Conservation (phyloP, 2,113 vertebrate species). For the Peromyscus polionotus region DNA sequence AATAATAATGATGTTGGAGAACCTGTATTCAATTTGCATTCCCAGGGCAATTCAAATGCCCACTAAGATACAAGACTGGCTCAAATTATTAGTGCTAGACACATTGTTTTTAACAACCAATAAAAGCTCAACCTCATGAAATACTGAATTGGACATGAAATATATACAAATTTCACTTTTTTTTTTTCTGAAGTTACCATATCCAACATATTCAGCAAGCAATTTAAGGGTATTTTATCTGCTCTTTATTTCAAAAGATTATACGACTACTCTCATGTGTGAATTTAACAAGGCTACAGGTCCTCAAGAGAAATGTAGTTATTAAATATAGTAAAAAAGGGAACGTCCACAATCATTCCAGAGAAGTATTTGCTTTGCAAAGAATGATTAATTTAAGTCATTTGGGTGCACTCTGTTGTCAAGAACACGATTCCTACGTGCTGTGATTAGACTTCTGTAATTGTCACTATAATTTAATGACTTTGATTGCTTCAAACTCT, state of each 20-base stretch:
- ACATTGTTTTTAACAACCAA: neutral
- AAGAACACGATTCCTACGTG: conserved; percentile 25
- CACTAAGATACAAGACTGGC: conserved; percentile 33
- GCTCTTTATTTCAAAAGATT: conserved; percentile 11
- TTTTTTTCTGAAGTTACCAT: conserved; percentile 22
- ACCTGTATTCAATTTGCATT: neutral
- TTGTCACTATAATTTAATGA: conserved; percentile 1
- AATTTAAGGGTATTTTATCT: conserved; percentile 9
- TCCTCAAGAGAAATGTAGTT: conserved; percentile 29
- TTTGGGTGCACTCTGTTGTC: neutral
- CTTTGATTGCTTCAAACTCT: conserved; percentile 15
- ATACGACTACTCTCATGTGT: conserved; percentile 22
- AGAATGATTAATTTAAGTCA: conserved; percentile 21
- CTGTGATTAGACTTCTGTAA: neutral
- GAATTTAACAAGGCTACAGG: conserved; percentile 17
- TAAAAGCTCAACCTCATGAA: neutral
- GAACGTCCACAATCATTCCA: neutral
- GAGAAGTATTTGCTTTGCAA: neutral
- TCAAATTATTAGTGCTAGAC: neutral
- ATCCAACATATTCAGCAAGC: neutral
- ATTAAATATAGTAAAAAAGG: neutral
- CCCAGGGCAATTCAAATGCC: neutral
- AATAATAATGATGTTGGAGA: neutral
- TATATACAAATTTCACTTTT: conserved; percentile 27
- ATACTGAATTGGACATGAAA: conserved; percentile 11